A percentile compares a stretch with the other conserved stretches of the same genome.
Evolutionary conservation across 2,797 vertebrate genomes (phyloP).

Genomic region (Pipistrellus nathusii): DNA sequence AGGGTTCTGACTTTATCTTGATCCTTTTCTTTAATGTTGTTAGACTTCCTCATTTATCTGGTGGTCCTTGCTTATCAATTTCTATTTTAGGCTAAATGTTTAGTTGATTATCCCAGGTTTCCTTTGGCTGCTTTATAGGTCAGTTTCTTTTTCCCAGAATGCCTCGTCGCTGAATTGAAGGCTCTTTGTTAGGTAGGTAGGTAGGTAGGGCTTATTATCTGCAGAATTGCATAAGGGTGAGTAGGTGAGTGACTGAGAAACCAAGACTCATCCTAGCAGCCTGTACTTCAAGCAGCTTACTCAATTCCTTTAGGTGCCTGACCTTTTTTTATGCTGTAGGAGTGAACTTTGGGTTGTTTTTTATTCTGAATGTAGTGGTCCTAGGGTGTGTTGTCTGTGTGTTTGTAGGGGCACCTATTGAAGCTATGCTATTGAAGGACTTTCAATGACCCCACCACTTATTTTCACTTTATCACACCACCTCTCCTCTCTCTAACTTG

Average conservation of each 20-base stretch:
- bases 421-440: not conserved
- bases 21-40: not conserved
- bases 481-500: not conserved
- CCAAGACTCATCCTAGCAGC: not conserved
- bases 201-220: not conserved
- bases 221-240: not conserved
- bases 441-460: not conserved
- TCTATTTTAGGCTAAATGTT: slow-evolving; percentile 38
- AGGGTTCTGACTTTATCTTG: not conserved
- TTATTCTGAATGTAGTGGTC: slow-evolving; percentile 4
- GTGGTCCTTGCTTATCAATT: not conserved
- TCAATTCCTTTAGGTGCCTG: not conserved
- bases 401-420: not conserved
- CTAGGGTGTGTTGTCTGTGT: not conserved
- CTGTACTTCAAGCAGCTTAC: not conserved
- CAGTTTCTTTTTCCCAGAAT: not conserved
- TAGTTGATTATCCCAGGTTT: slow-evolving; percentile 9
- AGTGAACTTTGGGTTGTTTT: not conserved
- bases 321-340: not conserved
- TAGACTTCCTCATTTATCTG: not conserved
- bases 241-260: not conserved
- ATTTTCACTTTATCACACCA: not conserved
- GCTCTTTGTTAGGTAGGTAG: not conserved
- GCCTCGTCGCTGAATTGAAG: not conserved
- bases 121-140: not conserved